These are phyloP conservation scores for Phoebastria nigripes DNA, from an alignment of 2,797 vertebrate species.

Conservation along the genomic window DNA sequence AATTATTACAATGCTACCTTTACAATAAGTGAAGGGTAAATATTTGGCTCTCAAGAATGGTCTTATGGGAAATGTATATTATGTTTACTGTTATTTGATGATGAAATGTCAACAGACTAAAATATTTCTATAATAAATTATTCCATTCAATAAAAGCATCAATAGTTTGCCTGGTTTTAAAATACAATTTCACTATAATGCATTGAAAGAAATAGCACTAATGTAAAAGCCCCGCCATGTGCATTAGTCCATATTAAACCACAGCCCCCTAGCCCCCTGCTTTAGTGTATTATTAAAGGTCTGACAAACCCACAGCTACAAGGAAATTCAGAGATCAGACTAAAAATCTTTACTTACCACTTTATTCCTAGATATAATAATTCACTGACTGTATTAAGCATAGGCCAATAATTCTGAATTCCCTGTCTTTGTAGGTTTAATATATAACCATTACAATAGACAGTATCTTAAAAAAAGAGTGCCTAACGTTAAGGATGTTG, in stretches of 20 bases:
- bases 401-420: background rate
- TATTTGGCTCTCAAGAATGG: slow-evolving; percentile 54
- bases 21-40: slow-evolving; percentile 40
- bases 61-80: slow-evolving; percentile 68
- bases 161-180: slow-evolving; percentile 62
- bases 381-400: background rate
- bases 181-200: slow-evolving; percentile 59
- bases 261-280: background rate
- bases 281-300: background rate
- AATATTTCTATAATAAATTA: slow-evolving; percentile 68
- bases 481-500: background rate
- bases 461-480: background rate
- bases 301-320: slow-evolving; percentile 9
- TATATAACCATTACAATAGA: background rate
- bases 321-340: slow-evolving; percentile 8
- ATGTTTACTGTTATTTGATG: slow-evolving; percentile 69
- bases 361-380: background rate
- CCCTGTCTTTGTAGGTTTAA: background rate
- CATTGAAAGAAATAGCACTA: slow-evolving; percentile 28
- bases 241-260: slow-evolving; percentile 39
- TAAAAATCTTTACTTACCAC: slow-evolving; percentile 23
- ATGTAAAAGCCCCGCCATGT: slow-evolving; percentile 21
- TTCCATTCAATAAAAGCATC: slow-evolving; percentile 68
- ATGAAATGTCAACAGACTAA: slow-evolving; percentile 65
- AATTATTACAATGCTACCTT: slow-evolving; percentile 14